Evolutionary conservation across 2,113 vertebrate genomes (phyloP), one percentile per base, ranked within the genome.

Genomic region (Ictalurus punctatus): DNA sequence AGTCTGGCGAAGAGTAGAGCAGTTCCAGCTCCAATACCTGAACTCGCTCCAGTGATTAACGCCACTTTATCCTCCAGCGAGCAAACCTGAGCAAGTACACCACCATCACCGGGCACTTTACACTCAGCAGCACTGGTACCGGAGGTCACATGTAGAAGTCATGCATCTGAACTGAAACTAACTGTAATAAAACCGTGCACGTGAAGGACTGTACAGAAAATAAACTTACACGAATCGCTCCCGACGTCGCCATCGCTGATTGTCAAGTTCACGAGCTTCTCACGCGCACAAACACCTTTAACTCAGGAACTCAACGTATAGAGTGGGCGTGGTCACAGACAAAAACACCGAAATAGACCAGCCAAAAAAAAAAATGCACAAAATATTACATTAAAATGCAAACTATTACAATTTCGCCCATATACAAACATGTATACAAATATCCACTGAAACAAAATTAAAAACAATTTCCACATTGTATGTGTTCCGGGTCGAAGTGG

Each of bases 31-130:
- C 96, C 96, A 13, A 97, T 96, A 0, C 96, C 96, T 0, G 96
- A 97, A 90, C 96, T 97, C 88, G 96, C 96, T 0, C 96, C 96
- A 0, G 96, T 96, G 71, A 97, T 93, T 40, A 97, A 91, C 3
- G 93, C 27, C 56, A 97, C 96, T 84, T 96, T 97, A 6, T 93
- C 95, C 71, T 86, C 93, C 79, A 97, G 91, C 6, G 95, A 96
- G 4, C 89, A 90, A 3, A 96, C 94, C 96, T 96, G 10, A 37
- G 25, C 88, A 86, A 0, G 40, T 13, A 80, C 78, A 81, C 7
- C 48, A 4, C 27, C 16, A 21, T 7, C 79, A 81, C 54, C 59
- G 4, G 16, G 19, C 23, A 44, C 10, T 40, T 67, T 2, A 86
- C 58, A 8, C 13, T 58, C 30, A 30, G 9, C 30, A 23, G 30